Conservation (phyloP, 1,140 invertebrate species). For the Latrodectus geometricus region DNA sequence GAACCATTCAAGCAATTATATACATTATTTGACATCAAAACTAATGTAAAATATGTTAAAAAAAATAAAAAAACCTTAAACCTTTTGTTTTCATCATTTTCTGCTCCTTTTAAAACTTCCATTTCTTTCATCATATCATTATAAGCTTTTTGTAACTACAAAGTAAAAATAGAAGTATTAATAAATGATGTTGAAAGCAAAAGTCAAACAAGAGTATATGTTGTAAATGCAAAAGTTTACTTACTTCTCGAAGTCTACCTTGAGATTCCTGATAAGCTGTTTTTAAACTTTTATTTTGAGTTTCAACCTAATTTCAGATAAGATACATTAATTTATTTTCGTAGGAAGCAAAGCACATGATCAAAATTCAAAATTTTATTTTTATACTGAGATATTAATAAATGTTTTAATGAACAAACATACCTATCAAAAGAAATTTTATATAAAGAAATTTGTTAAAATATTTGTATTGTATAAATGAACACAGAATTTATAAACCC, state of each 20-base stretch:
- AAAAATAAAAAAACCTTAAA: constrained; percentile 63
- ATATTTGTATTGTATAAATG: background rate
- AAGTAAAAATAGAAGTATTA: background rate
- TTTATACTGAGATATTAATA: background rate
- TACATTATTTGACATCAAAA: too few species aligned
- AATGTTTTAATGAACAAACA: background rate
- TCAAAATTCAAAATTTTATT: background rate
- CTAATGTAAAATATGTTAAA: background rate
- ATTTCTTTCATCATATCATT: constrained; percentile 68
- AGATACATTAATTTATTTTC: background rate
- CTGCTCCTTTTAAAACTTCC: constrained; percentile 67
- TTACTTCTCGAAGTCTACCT: constrained; percentile 14
- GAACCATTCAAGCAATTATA: too few species aligned
- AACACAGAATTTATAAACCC: background rate
- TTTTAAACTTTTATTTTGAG: constrained; percentile 39
- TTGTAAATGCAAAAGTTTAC: background rate
- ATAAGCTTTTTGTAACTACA: constrained; percentile 33
- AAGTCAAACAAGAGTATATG: background rate
- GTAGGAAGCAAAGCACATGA: background rate
- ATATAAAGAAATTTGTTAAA: background rate
- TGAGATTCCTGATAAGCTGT: constrained; percentile 49
- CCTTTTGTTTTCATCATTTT: constrained; percentile 72
- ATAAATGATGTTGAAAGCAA: background rate
- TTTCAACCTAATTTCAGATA: constrained; percentile 5
- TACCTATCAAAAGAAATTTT: background rate